phyloP scores from a whole-genome alignment of 2,113 vertebrate genomes.

The Scomber scombrus region DNA sequence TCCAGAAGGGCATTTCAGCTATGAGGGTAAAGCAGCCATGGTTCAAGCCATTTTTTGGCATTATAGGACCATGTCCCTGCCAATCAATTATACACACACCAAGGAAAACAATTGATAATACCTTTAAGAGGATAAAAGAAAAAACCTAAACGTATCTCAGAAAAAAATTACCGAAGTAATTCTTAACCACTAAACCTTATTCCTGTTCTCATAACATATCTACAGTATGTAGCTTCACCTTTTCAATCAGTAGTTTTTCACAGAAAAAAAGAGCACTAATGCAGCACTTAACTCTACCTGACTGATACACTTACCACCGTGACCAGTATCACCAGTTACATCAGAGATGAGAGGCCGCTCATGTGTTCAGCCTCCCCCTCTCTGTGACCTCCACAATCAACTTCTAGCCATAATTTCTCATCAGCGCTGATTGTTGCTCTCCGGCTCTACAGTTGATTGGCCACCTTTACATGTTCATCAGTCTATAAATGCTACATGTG shows the following conservation, averaged over 20 bases:
- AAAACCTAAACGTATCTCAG: background rate
- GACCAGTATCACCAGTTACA: slow-evolving; percentile 18
- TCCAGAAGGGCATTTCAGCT: too few relatives aligned
- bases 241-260: background rate
- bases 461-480: slow-evolving; percentile 47
- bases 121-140: background rate
- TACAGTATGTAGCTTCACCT: background rate
- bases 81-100: background rate
- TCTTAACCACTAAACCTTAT: background rate
- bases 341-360: background rate
- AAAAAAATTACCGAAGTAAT: background rate
- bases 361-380: slow-evolving; percentile 7
- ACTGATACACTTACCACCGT: background rate
- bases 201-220: background rate
- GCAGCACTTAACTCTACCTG: background rate
- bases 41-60: background rate
- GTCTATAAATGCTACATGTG: slow-evolving; percentile 31
- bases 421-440: slow-evolving; percentile 57
- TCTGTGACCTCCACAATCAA: slow-evolving; percentile 57
- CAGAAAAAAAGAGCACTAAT: background rate
- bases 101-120: background rate
- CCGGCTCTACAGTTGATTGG: slow-evolving; percentile 50
- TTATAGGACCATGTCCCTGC: background rate
- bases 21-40: too few relatives aligned
- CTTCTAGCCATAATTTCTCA: slow-evolving; percentile 44